phyloP scores from a whole-genome alignment of 2,113 vertebrate genomes.

The Lampris megalopsis region DNA sequence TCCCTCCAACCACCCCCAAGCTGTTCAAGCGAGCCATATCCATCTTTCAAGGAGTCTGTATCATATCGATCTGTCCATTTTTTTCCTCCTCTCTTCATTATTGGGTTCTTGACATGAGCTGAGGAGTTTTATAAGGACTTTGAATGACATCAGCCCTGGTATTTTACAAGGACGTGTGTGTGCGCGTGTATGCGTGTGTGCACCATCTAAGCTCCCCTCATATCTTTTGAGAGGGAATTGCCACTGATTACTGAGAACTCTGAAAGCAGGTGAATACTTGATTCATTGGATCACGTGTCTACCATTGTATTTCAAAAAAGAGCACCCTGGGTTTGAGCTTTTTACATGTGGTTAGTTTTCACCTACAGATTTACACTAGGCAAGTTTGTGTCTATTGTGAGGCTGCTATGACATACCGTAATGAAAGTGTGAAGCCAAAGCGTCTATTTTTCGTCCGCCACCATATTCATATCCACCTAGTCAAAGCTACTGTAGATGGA shows the following conservation, averaged over 20 bases:
- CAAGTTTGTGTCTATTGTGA: no score
- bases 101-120: constrained; percentile 5
- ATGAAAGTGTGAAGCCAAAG: no score
- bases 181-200: constrained; percentile 1
- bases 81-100: constrained; percentile 1
- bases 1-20: not conserved
- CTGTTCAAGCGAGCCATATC: not conserved
- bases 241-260: not conserved
- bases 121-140: not conserved
- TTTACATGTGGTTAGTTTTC: no score
- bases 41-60: not conserved
- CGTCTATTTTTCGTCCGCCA: no score
- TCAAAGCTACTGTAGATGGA: no score
- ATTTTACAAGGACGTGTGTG: not conserved
- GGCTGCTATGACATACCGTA: no score
- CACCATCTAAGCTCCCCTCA: not conserved
- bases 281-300: not conserved
- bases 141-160: not conserved
- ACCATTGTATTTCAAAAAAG: no score
- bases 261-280: not conserved
- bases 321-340: no score
- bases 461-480: no score
- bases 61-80: constrained; percentile 3
- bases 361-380: no score
- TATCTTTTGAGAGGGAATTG: not conserved